Base-by-base conservation (phyloP, 2,888 invertebrate genomes). In the Nasonovia ribisnigri region DNA sequence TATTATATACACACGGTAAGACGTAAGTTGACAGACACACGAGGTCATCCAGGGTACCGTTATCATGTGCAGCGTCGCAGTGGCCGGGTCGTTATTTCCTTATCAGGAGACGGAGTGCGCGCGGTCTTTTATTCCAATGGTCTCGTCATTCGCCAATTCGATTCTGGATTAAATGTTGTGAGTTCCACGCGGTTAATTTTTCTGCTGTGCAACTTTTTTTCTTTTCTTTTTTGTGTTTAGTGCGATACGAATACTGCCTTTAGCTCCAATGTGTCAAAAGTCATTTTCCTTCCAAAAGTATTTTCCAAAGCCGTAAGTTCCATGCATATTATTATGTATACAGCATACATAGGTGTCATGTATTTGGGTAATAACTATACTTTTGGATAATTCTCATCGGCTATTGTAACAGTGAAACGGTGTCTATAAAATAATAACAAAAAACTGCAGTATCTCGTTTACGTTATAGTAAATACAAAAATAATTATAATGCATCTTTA, bases 41-140 rank as follows among this genome's bases (percentile, higher is more conserved):
- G 93, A 93, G 93, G 93, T 93, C 93, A 93, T 93, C 93, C 93
- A 90, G 92, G 92, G 89, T 93, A 93, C 93, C 93, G 93, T 93
- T 93, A 93, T 93, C 93, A 86, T n/a, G 51, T 60, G 24, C 88
- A 57, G 84, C 84, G 86, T 87, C 60, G 84, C 54, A 16, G 84
- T 43, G 90, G 84, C 93, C 93, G 90, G 93, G 93, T 93, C 84
- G 93, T 90, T 86, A 93, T 93, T 90, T 90, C 93, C 93, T 93
- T 93, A 93, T 93, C 93, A 93, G 93, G 93, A 93, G 84, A 29
- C 90, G 48, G 84, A 89, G 43, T 36, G 93, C 51, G 90, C 77
- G 93, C 93, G 84, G 89, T 93, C 89, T 93, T 57, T 46, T 84
- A 77, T 46, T 89, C 89, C 77, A n/a, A 54, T 84, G 46, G 84